These are phyloP conservation scores for Hydrozoanthus tunicans DNA, from an alignment of 64 coral and sea anemone species.

Conservation along the genomic window DNA sequence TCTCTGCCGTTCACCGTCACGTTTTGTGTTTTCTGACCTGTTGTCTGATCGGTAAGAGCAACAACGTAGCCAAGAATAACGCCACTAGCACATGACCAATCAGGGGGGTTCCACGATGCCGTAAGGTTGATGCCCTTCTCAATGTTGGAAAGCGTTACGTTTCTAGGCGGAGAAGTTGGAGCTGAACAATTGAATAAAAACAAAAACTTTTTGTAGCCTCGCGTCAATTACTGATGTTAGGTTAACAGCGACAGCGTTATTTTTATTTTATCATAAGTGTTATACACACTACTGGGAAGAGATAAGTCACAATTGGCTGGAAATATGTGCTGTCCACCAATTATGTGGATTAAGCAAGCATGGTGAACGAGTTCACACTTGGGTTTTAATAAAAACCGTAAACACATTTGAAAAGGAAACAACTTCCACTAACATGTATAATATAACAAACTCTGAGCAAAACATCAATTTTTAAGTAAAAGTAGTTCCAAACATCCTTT, in stretches of 20 bases:
- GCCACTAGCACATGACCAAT: neutral
- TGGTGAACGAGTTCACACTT: too few species aligned
- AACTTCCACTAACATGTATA: too few species aligned
- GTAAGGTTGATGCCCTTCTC: neutral
- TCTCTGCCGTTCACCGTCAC: neutral
- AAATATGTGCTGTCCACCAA: too few species aligned
- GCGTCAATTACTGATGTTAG: neutral
- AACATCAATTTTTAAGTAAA: too few species aligned
- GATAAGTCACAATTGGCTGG: too few species aligned
- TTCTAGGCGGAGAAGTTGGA: conserved; percentile 18
- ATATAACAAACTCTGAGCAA: too few species aligned
- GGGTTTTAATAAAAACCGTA: too few species aligned
- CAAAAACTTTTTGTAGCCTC: neutral
- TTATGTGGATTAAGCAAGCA: too few species aligned
- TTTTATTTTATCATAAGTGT: too few species aligned
- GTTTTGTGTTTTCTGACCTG: neutral
- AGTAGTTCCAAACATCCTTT: too few species aligned
- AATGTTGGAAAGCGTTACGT: neutral
- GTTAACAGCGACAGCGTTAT: neutral
- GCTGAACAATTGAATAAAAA: neutral
- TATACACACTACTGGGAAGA: too few species aligned
- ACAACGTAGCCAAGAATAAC: conserved; percentile 25
- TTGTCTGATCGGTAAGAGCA: conserved; percentile 19
- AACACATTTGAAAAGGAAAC: too few species aligned
- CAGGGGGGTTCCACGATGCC: conserved; percentile 28